Percentiles rank a stretch among this genome's conserved stretches.
Conservation (phyloP, 92 coral and sea anemone genomes). For the Virgularia gustaviana region DNA sequence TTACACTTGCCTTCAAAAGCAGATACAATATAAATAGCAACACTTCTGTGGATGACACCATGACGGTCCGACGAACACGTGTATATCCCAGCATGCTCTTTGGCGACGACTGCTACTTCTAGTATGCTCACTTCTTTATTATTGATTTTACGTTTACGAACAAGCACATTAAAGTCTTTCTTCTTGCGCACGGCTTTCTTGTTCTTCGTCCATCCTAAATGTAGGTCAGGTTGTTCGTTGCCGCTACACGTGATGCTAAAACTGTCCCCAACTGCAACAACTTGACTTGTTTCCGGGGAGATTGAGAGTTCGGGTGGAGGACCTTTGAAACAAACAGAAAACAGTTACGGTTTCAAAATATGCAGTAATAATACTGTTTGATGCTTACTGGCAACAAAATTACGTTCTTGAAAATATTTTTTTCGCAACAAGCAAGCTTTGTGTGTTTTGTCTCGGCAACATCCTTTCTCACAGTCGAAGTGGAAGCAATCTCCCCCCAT, state of each 20-base stretch:
- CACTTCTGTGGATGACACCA: background rate
- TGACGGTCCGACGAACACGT: background rate
- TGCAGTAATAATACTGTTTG: background rate
- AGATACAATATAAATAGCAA: constrained; percentile 45
- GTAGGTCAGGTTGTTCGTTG: background rate
- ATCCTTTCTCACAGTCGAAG: no score
- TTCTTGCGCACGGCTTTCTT: background rate
- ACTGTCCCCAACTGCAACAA: constrained; percentile 28
- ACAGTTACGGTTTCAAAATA: background rate
- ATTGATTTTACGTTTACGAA: background rate
- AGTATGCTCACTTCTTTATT: background rate
- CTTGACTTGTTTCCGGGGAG: constrained; percentile 1
- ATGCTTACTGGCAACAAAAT: background rate
- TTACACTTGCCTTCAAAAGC: constrained; percentile 52
- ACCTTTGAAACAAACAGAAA: background rate
- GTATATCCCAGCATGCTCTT: background rate
- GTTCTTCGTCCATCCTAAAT: constrained; percentile 14
- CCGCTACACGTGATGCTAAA: background rate
- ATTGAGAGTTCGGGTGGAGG: background rate
- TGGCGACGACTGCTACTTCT: background rate
- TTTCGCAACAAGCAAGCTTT: no score
- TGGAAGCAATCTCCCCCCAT: no score
- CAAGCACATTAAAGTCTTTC: background rate
- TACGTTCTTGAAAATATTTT: no score
- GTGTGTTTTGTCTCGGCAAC: no score